Conservation (phyloP, 1,140 invertebrate genomes). For the Drosophila aff. region DNA sequence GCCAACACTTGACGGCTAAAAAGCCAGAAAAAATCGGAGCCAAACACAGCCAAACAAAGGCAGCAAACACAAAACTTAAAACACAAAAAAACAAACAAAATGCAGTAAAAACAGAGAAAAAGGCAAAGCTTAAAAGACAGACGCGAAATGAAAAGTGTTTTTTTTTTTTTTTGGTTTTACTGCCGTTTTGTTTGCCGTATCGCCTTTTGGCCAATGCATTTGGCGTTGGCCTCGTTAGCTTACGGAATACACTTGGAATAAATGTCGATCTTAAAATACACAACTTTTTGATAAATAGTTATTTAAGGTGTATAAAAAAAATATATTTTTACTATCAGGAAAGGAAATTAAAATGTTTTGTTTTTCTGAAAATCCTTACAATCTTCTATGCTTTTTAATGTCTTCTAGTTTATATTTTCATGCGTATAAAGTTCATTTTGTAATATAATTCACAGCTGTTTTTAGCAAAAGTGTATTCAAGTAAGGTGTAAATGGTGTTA, state of each 20-base stretch:
- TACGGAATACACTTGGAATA: slow-evolving; percentile 13
- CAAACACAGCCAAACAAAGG: slow-evolving; percentile 51
- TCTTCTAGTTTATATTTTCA: no score
- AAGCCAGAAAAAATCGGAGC: slow-evolving; percentile 48
- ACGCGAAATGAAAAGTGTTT: slow-evolving; percentile 61
- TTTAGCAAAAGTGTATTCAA: no score
- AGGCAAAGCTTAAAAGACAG: slow-evolving; percentile 7
- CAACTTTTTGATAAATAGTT: neutral
- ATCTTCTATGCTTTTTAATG: neutral
- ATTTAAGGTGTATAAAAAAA: no score
- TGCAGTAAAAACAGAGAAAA: slow-evolving; percentile 27
- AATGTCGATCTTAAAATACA: neutral
- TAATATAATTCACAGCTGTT: no score
- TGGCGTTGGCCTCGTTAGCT: slow-evolving; percentile 57
- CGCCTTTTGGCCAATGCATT: slow-evolving; percentile 73
- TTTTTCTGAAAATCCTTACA: neutral
- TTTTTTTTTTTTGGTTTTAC: slow-evolving; percentile 22
- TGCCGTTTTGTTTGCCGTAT: slow-evolving; percentile 23
- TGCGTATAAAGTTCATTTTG: no score
- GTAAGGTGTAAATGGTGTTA: no score
- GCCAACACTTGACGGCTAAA: slow-evolving; percentile 59
- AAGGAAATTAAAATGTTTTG: neutral
- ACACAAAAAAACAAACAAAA: slow-evolving; percentile 21
- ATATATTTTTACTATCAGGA: neutral
- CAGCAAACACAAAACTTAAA: slow-evolving; percentile 39